These are phyloP conservation scores for Centroberyx gerrardi DNA, from an alignment of 2,797 vertebrate species.

Conservation along the genomic window DNA sequence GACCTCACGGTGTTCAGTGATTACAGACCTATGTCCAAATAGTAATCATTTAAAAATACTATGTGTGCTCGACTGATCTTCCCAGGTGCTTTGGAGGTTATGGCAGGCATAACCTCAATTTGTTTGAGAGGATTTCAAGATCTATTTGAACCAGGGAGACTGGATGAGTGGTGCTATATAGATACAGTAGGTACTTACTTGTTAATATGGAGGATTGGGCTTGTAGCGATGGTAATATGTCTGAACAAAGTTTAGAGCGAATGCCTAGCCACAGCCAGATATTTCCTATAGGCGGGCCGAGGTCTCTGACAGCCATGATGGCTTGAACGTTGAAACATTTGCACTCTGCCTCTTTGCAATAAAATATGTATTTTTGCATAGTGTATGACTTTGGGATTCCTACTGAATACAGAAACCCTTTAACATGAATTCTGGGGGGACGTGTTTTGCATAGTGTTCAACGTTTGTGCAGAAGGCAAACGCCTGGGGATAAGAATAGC, in stretches of 20 bases:
- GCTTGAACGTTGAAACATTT: background rate
- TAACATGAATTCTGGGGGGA: background rate
- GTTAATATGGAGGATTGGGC: conserved; percentile 50
- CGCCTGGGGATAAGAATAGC: background rate
- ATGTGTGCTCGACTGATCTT: background rate
- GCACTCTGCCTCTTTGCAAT: background rate
- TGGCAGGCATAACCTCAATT: conserved; percentile 32
- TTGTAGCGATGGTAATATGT: conserved; percentile 19
- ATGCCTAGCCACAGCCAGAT: background rate
- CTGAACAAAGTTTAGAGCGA: background rate
- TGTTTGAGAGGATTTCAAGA: conserved; percentile 43
- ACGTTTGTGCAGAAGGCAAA: background rate
- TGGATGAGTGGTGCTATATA: conserved; percentile 24
- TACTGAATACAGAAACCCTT: background rate
- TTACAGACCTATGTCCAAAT: conserved; percentile 40
- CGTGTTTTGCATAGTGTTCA: background rate
- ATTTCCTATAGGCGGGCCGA: background rate
- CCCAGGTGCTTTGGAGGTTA: conserved; percentile 1
- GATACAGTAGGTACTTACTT: conserved; percentile 22
- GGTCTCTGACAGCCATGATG: background rate
- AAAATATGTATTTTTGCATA: background rate
- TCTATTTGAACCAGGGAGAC: conserved; percentile 49
- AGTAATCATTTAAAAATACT: conserved; percentile 23
- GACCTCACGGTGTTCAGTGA: conserved; percentile 32
- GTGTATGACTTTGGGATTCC: background rate